Percentiles rank a stretch among this genome's conserved stretches.
These are phyloP conservation scores for Drosophila micromelanica DNA, from an alignment of 1,140 invertebrate genomes.

Conservation along the genomic window DNA sequence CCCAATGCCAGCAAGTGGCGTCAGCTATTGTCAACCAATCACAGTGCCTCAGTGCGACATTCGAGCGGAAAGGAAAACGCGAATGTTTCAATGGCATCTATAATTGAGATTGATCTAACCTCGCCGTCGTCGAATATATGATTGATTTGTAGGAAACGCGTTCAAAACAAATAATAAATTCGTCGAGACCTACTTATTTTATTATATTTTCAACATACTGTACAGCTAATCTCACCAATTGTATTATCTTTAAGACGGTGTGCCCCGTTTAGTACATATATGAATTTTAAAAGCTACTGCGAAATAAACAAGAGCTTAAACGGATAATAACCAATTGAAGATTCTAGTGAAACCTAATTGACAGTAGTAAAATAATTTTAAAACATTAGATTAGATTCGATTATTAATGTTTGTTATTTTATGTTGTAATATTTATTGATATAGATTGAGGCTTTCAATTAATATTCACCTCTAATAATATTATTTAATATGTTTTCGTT, in stretches of 20 bases:
- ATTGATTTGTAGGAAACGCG: slow-evolving; percentile 6
- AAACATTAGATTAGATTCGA: no score
- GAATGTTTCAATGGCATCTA: slow-evolving; percentile 24
- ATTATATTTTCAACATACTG: background rate
- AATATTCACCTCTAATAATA: no score
- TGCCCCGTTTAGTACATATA: background rate
- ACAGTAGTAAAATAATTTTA: no score
- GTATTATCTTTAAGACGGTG: background rate
- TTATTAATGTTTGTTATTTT: no score
- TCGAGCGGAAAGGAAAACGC: slow-evolving; percentile 15
- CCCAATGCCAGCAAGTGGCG: slow-evolving; percentile 42
- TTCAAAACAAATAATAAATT: slow-evolving; percentile 1
- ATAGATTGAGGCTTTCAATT: no score
- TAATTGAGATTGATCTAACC: slow-evolving; percentile 68
- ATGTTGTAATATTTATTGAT: no score
- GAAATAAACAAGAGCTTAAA: background rate
- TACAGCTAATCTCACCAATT: background rate
- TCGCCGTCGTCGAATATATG: slow-evolving; percentile 32
- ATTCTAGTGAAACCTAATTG: no score
- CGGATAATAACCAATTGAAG: background rate
- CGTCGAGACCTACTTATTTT: background rate
- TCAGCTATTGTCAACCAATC: slow-evolving; percentile 32
- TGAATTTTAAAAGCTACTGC: background rate
- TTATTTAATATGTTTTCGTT: background rate
- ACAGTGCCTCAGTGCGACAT: background rate